phyloP scores from a whole-genome alignment of 2,888 invertebrate genomes.

The Nomada flava region DNA sequence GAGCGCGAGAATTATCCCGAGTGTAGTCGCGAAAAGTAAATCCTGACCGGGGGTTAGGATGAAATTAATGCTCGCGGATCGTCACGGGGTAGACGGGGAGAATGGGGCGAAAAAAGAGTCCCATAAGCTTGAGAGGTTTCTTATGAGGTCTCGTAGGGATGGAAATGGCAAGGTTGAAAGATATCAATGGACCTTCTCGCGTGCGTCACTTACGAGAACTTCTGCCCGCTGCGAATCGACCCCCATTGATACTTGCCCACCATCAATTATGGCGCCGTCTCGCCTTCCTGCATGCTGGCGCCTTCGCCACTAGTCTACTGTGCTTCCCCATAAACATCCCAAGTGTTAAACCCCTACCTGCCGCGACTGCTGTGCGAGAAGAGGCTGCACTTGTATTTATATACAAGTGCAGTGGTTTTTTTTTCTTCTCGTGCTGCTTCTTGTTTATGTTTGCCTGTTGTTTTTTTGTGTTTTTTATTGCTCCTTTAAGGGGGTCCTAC shows the following conservation, averaged over 20 bases:
- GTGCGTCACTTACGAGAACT: slow-evolving; percentile 73
- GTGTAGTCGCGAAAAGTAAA: slow-evolving; percentile 48
- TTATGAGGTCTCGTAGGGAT: slow-evolving; percentile 45
- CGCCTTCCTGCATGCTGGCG: slow-evolving; percentile 64
- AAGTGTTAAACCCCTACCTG: too few species aligned
- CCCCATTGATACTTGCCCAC: slow-evolving; percentile 75
- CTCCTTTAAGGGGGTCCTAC: too few species aligned
- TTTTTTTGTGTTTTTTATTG: too few species aligned
- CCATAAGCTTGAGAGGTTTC: slow-evolving; percentile 69
- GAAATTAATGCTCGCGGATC: slow-evolving; percentile 62
- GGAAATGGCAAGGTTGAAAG: slow-evolving; percentile 52
- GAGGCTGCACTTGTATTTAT: too few species aligned
- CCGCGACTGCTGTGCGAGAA: too few species aligned
- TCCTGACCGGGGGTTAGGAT: slow-evolving; percentile 28
- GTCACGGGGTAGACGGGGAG: background rate
- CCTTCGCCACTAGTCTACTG: slow-evolving; percentile 64
- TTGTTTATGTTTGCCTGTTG: background rate
- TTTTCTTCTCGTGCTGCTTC: slow-evolving; percentile 4
- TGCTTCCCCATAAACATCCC: slow-evolving; percentile 56
- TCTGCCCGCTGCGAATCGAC: slow-evolving; percentile 73
- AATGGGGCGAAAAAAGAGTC: slow-evolving; percentile 25
- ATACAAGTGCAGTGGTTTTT: background rate
- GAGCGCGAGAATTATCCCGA: slow-evolving; percentile 55
- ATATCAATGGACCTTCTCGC: slow-evolving; percentile 50
- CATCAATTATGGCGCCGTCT: slow-evolving; percentile 76